Evolutionary conservation across 2,797 vertebrate species (phyloP).

Genomic region (Catamblyrhynchus diadema): DNA sequence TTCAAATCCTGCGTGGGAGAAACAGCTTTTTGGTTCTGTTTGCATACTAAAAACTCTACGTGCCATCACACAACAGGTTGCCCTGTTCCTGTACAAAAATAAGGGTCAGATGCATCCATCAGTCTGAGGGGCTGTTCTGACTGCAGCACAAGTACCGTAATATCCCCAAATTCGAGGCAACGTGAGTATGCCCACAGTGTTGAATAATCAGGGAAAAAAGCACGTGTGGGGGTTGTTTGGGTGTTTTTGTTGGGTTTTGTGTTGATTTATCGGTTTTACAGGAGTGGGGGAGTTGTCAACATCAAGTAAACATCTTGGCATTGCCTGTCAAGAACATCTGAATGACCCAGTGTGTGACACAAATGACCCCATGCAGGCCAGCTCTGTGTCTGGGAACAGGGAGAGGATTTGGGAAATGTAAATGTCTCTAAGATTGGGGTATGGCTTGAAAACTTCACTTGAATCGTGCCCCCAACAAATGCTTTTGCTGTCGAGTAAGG

Average conservation of each 20-base stretch:
- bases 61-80: background rate
- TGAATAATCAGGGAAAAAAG: background rate
- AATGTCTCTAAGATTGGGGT: background rate
- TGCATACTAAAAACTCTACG: background rate
- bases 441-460: constrained; percentile 62
- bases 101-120: background rate
- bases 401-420: background rate
- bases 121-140: background rate
- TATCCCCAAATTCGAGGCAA: background rate
- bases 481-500: constrained; percentile 71
- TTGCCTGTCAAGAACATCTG: background rate
- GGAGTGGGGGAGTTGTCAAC: background rate
- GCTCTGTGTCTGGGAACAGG: background rate
- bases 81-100: background rate
- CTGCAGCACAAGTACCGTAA: background rate
- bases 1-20: background rate
- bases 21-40: background rate
- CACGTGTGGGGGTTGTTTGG: too few relatives aligned
- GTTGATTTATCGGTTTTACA: background rate
- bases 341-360: background rate
- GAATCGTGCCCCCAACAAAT: constrained; percentile 69
- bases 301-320: background rate
- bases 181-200: background rate
- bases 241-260: background rate
- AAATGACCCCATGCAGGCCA: background rate